phyloP scores from a whole-genome alignment of 2,797 vertebrate species.

The Peromyscus aztecus region DNA sequence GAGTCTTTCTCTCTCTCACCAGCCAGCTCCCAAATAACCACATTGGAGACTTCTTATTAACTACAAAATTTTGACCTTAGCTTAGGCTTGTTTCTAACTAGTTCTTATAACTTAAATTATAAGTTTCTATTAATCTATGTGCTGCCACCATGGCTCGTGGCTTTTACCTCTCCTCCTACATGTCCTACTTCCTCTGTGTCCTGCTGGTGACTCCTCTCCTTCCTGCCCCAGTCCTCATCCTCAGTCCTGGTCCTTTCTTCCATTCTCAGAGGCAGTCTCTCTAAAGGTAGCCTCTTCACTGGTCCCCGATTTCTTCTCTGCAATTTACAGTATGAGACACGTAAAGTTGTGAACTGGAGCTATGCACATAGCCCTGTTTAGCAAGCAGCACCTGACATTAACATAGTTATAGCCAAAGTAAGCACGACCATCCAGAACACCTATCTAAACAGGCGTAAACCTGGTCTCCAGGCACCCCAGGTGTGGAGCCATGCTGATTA shows the following conservation, averaged over 20 bases:
- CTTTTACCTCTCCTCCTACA: neutral
- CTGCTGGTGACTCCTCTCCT: neutral
- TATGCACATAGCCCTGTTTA: neutral
- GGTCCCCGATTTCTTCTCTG: constrained; percentile 19
- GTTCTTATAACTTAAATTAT: neutral
- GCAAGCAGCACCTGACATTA: constrained; percentile 58
- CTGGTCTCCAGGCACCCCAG: neutral
- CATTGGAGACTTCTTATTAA: neutral
- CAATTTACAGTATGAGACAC: constrained; percentile 46
- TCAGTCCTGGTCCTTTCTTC: neutral
- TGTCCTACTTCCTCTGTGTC: neutral
- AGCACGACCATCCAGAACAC: constrained; percentile 61
- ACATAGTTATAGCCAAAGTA: constrained; percentile 58
- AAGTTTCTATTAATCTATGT: neutral
- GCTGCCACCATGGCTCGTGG: neutral
- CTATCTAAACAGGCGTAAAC: constrained; percentile 61
- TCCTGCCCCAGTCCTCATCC: neutral
- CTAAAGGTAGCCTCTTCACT: neutral
- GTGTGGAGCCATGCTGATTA: neutral
- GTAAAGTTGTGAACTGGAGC: neutral
- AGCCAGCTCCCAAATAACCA: neutral
- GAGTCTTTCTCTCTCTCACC: neutral
- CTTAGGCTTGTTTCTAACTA: too few species aligned
- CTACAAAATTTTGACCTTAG: neutral
- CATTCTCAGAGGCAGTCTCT: neutral